A percentile compares a stretch with the other conserved stretches of the same genome.
phyloP scores from a whole-genome alignment of 2,113 vertebrate species.

The Petroica traversi region DNA sequence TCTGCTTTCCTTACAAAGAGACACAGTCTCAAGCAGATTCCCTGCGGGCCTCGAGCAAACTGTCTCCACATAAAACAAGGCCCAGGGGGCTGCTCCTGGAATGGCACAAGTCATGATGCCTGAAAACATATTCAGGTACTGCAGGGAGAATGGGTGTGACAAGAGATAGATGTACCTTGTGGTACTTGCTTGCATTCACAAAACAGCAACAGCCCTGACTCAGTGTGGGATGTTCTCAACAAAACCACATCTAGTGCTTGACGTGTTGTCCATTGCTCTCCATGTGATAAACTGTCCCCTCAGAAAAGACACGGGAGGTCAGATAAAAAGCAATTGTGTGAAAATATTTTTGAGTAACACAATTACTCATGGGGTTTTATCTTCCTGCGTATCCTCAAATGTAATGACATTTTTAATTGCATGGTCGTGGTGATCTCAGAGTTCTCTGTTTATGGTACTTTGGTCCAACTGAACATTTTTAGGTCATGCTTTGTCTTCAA shows the following conservation, averaged over 20 bases:
- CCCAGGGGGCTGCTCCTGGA: background rate
- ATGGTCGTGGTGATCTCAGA: background rate
- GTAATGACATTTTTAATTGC: background rate
- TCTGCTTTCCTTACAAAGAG: background rate
- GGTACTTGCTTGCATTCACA: background rate
- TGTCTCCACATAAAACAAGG: background rate
- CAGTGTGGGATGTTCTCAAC: background rate
- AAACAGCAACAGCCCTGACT: background rate
- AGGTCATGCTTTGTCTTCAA: background rate
- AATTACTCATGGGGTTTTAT: background rate
- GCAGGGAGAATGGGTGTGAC: background rate
- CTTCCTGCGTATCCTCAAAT: background rate
- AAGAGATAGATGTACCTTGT: background rate
- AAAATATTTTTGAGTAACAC: background rate
- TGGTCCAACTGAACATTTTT: background rate
- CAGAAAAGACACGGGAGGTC: background rate
- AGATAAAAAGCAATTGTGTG: background rate
- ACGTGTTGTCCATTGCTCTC: background rate
- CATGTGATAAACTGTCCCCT: background rate
- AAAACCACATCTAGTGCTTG: conserved; percentile 20
- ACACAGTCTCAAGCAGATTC: background rate
- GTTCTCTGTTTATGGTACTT: background rate
- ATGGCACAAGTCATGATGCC: background rate
- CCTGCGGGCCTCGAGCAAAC: background rate
- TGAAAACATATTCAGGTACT: background rate